Base-by-base conservation (phyloP, 1,140 invertebrate species). In the Rhynchophorus ferrugineus region DNA sequence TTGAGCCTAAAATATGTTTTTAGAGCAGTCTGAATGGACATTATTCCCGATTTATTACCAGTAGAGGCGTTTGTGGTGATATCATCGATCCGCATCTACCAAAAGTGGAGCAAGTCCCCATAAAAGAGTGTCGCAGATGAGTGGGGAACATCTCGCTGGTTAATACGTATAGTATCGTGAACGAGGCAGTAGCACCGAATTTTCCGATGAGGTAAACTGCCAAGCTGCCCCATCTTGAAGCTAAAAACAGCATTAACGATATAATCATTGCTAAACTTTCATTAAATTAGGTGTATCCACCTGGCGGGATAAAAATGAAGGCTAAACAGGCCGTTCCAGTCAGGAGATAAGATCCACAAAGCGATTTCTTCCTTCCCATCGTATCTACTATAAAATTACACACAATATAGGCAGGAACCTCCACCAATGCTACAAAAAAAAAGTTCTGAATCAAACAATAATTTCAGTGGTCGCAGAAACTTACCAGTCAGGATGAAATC, bases 181-280 rank as follows among this genome's bases (percentile, higher is more conserved):
- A 77, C 0, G 75, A 66, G n/a, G 69, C 61, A 0, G 75, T 75
- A 8, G 71, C 75, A n/a, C 70, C 73, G 60, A 75, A 79, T 71
- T 89, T 90, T 9, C 87, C 88, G 11, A 80, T 61, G 48, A 91
- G 73, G 62, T 83, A 82, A 77, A 73, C 83, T 76, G 56, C 81
- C 80, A 3, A 81, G 79, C 22, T 83, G 58, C 66, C 84, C 78
- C 16, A 80, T 80, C 1, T 82, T 80, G 24, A 86, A 70, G 20
- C 84, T 63, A 34, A 33, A 58, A 49, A 14, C 36, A 20, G 41
- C 41, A 44, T 9, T n/a, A n/a, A n/a, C n/a, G n/a, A n/a, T n/a
- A n/a, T n/a, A n/a, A n/a, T n/a, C n/a, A n/a, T n/a, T n/a, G n/a
- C n/a, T n/a, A n/a, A n/a, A n/a, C n/a, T n/a, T n/a, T n/a, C n/a